Evolutionary conservation across 2,113 vertebrate genomes (phyloP), one percentile per base, ranked within the genome.

Genomic region (Phodopus roborovskii): DNA sequence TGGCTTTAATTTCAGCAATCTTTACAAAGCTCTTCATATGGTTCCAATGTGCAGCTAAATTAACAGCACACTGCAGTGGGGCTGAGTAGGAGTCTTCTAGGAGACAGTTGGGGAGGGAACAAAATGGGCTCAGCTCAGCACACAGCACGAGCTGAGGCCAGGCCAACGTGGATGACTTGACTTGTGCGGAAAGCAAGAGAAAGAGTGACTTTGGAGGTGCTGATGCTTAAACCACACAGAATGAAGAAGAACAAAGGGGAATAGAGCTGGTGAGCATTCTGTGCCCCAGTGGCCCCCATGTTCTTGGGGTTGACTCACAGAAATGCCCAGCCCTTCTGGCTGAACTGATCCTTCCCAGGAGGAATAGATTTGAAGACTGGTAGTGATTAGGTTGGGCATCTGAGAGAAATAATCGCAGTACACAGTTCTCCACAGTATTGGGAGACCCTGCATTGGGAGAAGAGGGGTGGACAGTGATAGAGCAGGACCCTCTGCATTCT

Each of bases 301-400:
- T 74, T 58, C n/a, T 0, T 3, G 11, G 94, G 78, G 13, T 50
- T 8, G 7, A 10, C 56, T 90, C 48, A 7, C 60, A 88, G 78
- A 56, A 83, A n/a, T 1, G 17, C 58, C 78, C 84, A 33, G 0
- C 48, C 60, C 68, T 83, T 64, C 5, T 3, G 79, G 50, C 79
- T 85, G 71, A 82, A 91, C 6, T 8, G 53, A 74, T 79, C 73
- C 1, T 12, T 42, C n/a, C 33, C 86, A 73, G 48, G 87, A 39
- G 91, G 90, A 79, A 53, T 53, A 84, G 68, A 81, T 68, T 30
- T 13, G 90, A 83, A 94, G 87, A 53, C 64, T 85, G 92, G 74
- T 90, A 62, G 90, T 28, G 60, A 85, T 66, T 60, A 92, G 70
- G 9, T 45, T 92, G 91, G 83, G 16, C 70, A 62, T 62, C 15